Conservation (phyloP, 2,888 invertebrate genomes). For the Melolontha melolontha region DNA sequence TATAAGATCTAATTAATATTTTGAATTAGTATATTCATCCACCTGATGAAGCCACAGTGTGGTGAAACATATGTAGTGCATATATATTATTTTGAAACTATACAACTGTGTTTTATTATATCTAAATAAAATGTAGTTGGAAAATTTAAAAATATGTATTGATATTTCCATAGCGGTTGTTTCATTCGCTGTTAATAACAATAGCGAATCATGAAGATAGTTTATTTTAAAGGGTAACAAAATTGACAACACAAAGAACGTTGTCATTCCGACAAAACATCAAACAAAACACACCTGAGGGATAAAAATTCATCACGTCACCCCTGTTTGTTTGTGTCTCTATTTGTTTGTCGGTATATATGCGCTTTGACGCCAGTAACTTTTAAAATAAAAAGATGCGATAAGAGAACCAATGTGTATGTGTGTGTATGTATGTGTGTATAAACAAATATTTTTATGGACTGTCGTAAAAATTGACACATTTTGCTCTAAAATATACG, state of each 20-base stretch:
- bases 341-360: background rate
- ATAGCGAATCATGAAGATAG: slow-evolving; percentile 14
- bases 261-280: slow-evolving; percentile 3
- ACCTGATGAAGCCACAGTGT: too few relatives aligned
- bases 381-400: slow-evolving; percentile 1
- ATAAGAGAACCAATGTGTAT: slow-evolving; percentile 8
- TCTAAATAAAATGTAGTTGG: too few relatives aligned
- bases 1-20: too few relatives aligned
- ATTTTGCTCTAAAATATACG: slow-evolving; percentile 23
- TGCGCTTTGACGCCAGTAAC: background rate
- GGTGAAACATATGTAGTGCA: too few relatives aligned
- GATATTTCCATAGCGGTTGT: too few relatives aligned
- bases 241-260: slow-evolving; percentile 5
- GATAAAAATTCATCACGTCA: slow-evolving; percentile 22
- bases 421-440: background rate
- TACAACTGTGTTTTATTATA: too few relatives aligned
- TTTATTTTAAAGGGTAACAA: slow-evolving; percentile 5
- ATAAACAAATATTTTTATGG: slow-evolving; percentile 33
- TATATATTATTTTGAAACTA: too few relatives aligned
- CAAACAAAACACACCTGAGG: slow-evolving; percentile 20
- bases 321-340: background rate
- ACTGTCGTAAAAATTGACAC: slow-evolving; percentile 37
- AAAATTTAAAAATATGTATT: too few relatives aligned
- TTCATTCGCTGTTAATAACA: too few relatives aligned
- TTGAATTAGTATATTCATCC: too few relatives aligned